Conservation (phyloP, 1,140 invertebrate species). For the Akabosia matsudoensis region DNA sequence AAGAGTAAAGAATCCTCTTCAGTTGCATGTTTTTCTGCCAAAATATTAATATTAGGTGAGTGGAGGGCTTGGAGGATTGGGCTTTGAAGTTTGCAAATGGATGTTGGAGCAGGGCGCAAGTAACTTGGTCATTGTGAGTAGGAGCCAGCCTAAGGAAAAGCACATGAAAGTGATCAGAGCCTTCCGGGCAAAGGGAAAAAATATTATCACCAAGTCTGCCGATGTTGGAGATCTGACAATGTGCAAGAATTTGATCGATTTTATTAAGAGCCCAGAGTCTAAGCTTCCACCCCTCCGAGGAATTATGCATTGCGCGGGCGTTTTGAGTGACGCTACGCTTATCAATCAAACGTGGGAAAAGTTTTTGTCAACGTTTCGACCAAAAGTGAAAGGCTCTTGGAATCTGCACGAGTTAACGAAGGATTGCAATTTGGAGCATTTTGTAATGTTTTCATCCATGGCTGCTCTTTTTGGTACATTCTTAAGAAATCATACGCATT, state of each 20-base stretch:
- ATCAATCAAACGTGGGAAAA: constrained; percentile 16
- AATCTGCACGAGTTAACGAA: not conserved
- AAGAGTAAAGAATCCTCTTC: too few relatives aligned
- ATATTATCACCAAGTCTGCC: not conserved
- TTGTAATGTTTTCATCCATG: constrained; percentile 22
- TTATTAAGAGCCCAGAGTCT: not conserved
- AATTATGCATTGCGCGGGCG: not conserved
- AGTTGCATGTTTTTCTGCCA: too few relatives aligned
- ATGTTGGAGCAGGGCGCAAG: not conserved
- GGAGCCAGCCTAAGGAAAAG: not conserved
- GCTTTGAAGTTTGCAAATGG: constrained; percentile 16
- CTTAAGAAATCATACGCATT: too few relatives aligned
- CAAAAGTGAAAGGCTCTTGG: constrained; percentile 15
- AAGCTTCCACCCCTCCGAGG: constrained; percentile 11
- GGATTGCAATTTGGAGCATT: not conserved
- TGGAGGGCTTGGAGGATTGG: constrained; percentile 21
- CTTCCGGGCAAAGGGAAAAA: not conserved
- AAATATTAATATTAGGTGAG: too few relatives aligned
- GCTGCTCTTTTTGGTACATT: constrained; percentile 14
- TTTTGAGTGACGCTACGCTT: not conserved
- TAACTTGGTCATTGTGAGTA: not conserved
- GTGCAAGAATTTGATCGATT: not conserved
- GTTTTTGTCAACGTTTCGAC: not conserved
- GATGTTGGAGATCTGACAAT: not conserved
- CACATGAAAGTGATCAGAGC: not conserved